phyloP scores from a whole-genome alignment of 2,797 vertebrate genomes.

The Tangara arthus region DNA sequence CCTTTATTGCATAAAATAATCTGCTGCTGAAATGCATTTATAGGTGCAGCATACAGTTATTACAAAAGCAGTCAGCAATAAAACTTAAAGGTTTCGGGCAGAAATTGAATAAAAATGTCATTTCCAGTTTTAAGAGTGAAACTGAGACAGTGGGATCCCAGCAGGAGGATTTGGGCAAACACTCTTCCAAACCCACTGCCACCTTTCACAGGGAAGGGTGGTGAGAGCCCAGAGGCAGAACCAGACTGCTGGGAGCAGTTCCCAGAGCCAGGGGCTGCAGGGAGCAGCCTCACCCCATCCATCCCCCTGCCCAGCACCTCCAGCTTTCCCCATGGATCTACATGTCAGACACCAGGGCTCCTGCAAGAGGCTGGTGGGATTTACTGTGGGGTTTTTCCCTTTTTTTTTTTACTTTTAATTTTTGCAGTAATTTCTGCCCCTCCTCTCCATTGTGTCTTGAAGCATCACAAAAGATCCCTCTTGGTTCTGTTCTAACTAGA shows the following conservation, averaged over 20 bases:
- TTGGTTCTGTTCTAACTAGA: background rate
- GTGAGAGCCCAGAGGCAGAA: background rate
- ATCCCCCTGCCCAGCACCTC: background rate
- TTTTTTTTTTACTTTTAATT: background rate
- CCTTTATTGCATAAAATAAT: background rate
- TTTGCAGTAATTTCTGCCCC: background rate
- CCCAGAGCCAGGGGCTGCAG: background rate
- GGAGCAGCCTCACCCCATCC: background rate
- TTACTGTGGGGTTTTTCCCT: fast-evolving
- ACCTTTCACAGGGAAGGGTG: fast-evolving
- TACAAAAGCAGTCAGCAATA: background rate
- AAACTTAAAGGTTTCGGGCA: background rate
- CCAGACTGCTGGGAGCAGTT: background rate
- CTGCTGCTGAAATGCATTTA: background rate
- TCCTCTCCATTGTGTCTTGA: background rate
- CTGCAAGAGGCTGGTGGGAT: background rate
- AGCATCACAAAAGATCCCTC: background rate
- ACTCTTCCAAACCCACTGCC: fast-evolving
- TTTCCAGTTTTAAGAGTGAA: background rate
- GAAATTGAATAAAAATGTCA: background rate
- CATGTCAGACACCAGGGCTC: fast-evolving
- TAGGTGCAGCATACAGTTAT: background rate
- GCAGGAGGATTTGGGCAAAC: background rate
- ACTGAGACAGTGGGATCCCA: background rate
- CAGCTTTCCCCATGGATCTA: background rate